A percentile compares a stretch with the other conserved stretches of the same genome.
Conservation (phyloP, 2,113 vertebrate genomes). For the Leptocoma aspasia region DNA sequence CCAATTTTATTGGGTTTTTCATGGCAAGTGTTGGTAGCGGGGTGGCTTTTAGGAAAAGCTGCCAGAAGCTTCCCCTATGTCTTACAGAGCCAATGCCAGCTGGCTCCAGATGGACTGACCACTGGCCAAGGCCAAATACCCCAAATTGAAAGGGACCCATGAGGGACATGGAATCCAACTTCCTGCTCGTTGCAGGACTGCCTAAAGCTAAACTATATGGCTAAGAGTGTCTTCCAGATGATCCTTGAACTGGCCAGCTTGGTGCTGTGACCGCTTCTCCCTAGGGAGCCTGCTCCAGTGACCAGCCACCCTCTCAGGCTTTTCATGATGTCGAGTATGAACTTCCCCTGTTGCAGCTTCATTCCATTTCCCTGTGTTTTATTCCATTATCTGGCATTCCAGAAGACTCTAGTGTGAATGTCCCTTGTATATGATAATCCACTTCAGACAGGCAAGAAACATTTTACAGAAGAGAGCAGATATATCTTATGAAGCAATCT, state of each 20-base stretch:
- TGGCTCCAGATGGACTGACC: not conserved
- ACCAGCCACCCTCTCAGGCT: not conserved
- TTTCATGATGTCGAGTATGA: not conserved
- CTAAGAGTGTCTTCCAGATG: accelerated
- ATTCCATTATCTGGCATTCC: not conserved
- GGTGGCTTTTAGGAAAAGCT: not conserved
- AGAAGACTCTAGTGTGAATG: not conserved
- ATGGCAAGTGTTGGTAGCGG: not conserved
- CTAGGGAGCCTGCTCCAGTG: not conserved
- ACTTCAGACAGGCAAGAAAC: not conserved
- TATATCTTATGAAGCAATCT: not conserved
- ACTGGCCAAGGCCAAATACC: not conserved
- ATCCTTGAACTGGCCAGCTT: not conserved
- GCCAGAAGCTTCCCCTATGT: not conserved
- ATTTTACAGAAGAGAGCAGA: not conserved
- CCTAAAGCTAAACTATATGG: not conserved
- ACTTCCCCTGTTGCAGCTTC: not conserved
- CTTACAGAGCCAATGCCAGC: not conserved
- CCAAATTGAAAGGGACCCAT: not conserved
- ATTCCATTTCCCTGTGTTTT: not conserved
- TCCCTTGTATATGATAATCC: not conserved
- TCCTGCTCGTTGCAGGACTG: not conserved
- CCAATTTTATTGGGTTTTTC: not conserved
- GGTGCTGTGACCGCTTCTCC: not conserved
- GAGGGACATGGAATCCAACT: not conserved